A percentile compares a stretch with the other conserved stretches of the same genome.
Evolutionary conservation across 2,888 invertebrate genomes (phyloP).

Genomic region (Drosophila mercatorum): DNA sequence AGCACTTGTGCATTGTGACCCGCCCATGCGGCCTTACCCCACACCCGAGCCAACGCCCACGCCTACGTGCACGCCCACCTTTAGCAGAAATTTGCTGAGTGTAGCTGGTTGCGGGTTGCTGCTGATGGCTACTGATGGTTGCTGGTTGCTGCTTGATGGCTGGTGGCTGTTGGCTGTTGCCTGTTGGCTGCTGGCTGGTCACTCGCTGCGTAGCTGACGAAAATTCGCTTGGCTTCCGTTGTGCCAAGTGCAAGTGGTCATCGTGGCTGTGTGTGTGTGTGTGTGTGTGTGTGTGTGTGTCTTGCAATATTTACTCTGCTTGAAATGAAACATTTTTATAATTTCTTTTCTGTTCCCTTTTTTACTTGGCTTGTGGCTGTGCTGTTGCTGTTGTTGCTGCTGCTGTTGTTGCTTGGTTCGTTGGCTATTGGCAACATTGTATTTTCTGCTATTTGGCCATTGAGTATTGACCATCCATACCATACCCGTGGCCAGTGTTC

Average conservation of each 20-base stretch:
- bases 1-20: slow-evolving; percentile 51
- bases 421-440: slow-evolving; percentile 79
- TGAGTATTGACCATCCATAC: slow-evolving; percentile 68
- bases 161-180: slow-evolving; percentile 37
- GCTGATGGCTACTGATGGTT: slow-evolving; percentile 68
- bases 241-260: slow-evolving; percentile 45
- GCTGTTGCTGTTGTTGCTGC: not conserved
- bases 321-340: slow-evolving; percentile 74
- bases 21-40: slow-evolving; percentile 21
- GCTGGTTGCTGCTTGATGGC: slow-evolving; percentile 55
- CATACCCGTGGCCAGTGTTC: slow-evolving; percentile 43
- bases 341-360: slow-evolving; percentile 59
- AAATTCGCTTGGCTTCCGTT: slow-evolving; percentile 73
- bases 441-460: slow-evolving; percentile 78
- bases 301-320: slow-evolving; percentile 71
- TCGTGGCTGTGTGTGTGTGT: slow-evolving; percentile 19
- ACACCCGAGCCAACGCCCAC: slow-evolving; percentile 13
- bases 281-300: slow-evolving; percentile 20
- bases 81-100: slow-evolving; percentile 64
- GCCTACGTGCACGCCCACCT: slow-evolving; percentile 57
- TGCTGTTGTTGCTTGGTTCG: slow-evolving; percentile 70
- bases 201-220: slow-evolving; percentile 72
- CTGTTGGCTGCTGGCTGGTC: slow-evolving; percentile 39
- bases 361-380: slow-evolving; percentile 41
- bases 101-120: slow-evolving; percentile 51